Percentiles rank a stretch among this genome's conserved stretches.
Evolutionary conservation across 2,888 invertebrate species (phyloP).

Genomic region (Panopea generosa): DNA sequence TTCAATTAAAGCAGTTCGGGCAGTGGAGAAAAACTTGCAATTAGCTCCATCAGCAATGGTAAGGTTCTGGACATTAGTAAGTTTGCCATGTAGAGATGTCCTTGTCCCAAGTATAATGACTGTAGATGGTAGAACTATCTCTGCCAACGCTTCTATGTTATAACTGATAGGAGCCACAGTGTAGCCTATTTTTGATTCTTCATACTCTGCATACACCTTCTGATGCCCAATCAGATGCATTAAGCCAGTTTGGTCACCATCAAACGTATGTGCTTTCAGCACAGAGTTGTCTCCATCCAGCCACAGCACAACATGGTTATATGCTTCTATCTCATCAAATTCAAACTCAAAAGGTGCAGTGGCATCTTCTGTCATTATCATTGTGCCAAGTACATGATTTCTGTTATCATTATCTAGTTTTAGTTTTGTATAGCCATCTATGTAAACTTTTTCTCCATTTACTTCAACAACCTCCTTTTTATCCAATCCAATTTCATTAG

Average conservation of each 20-base stretch:
- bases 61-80: constrained; percentile 75
- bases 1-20: constrained; percentile 75
- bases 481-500: constrained; percentile 53
- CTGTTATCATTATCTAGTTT: constrained; percentile 74
- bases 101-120: constrained; percentile 73
- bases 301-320: constrained; percentile 70
- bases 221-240: constrained; percentile 69
- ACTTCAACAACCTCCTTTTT: constrained; percentile 56
- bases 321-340: constrained; percentile 70
- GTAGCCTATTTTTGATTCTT: constrained; percentile 69
- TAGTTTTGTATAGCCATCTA: constrained; percentile 66
- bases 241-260: constrained; percentile 75
- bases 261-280: constrained; percentile 71
- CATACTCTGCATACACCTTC: constrained; percentile 70
- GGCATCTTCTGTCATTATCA: constrained; percentile 66
- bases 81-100: constrained; percentile 65
- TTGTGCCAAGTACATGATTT: constrained; percentile 69
- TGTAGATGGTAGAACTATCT: constrained; percentile 70
- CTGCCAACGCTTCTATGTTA: constrained; percentile 65
- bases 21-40: constrained; percentile 68
- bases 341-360: constrained; percentile 52
- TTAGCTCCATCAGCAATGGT: constrained; percentile 74
- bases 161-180: constrained; percentile 78
- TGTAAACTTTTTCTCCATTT: constrained; percentile 44
- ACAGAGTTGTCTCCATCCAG: constrained; percentile 63